Evolutionary conservation across 1,140 invertebrate genomes (phyloP).

Genomic region (Atta colombica): DNA sequence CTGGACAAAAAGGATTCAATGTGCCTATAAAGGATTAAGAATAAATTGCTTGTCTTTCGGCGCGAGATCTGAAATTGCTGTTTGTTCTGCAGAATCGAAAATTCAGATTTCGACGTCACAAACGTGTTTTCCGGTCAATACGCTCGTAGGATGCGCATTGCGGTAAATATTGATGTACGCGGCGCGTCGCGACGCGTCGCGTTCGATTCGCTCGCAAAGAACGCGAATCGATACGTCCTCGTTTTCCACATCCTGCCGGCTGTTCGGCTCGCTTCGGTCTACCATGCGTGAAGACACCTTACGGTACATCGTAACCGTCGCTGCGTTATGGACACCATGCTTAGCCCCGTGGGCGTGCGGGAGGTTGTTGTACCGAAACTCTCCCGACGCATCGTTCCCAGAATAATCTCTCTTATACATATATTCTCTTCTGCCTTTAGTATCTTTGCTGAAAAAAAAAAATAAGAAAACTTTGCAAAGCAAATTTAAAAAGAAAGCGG

Average conservation of each 20-base stretch:
- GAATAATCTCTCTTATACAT: slow-evolving; percentile 16
- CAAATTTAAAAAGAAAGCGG: no score
- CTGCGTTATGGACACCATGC: neutral
- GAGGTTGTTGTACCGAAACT: slow-evolving; percentile 52
- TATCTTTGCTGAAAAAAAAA: neutral
- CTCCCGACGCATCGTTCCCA: slow-evolving; percentile 11
- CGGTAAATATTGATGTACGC: slow-evolving; percentile 68
- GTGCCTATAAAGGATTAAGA: no score
- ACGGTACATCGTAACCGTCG: slow-evolving; percentile 68
- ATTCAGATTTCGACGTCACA: neutral
- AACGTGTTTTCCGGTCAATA: slow-evolving; percentile 8
- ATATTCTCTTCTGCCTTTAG: no score
- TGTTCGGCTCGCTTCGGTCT: slow-evolving; percentile 52
- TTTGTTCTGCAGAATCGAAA: neutral
- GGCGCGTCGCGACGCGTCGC: slow-evolving; percentile 46
- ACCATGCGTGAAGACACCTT: slow-evolving; percentile 72
- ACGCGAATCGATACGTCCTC: slow-evolving; percentile 67
- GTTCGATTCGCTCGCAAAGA: slow-evolving; percentile 63
- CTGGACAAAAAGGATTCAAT: no score
- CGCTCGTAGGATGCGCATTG: slow-evolving; percentile 38
- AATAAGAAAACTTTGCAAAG: no score
- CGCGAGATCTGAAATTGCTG: neutral
- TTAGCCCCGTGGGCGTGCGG: slow-evolving; percentile 35
- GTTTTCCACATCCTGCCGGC: slow-evolving; percentile 57
- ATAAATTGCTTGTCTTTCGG: neutral